Evolutionary conservation across 2,113 vertebrate species (phyloP).

Genomic region (Aegithalos caudatus): DNA sequence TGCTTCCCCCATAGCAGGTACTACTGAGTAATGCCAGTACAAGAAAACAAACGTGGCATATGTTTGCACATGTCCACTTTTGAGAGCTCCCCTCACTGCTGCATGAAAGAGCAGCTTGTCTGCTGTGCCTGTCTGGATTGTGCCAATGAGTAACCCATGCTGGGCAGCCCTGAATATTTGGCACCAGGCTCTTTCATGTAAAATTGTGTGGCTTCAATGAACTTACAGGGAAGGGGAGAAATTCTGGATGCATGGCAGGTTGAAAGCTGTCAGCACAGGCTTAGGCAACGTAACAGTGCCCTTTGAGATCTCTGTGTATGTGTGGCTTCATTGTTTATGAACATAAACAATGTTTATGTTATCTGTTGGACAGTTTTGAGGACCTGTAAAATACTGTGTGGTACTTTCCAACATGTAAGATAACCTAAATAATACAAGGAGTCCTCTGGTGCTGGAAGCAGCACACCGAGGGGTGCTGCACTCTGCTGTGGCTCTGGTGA

Average conservation of each 20-base stretch:
- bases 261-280: neutral
- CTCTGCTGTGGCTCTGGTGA: neutral
- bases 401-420: neutral
- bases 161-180: neutral
- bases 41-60: neutral
- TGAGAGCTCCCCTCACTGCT: neutral
- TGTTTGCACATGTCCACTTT: neutral
- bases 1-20: neutral
- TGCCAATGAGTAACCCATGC: neutral
- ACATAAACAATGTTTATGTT: too few species aligned
- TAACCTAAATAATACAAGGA: neutral
- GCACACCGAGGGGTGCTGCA: neutral
- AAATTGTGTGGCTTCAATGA: neutral
- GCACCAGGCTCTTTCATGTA: neutral
- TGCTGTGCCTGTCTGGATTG: neutral
- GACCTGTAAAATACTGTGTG: neutral
- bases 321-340: neutral
- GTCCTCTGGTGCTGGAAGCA: neutral
- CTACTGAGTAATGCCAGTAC: neutral
- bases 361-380: neutral
- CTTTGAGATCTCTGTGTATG: neutral
- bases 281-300: neutral
- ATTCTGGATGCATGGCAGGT: neutral
- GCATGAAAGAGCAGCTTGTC: slow-evolving; percentile 33
- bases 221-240: neutral